These are phyloP conservation scores for Cerceris rybyensis DNA, from an alignment of 2,888 invertebrate genomes.

Conservation along the genomic window DNA sequence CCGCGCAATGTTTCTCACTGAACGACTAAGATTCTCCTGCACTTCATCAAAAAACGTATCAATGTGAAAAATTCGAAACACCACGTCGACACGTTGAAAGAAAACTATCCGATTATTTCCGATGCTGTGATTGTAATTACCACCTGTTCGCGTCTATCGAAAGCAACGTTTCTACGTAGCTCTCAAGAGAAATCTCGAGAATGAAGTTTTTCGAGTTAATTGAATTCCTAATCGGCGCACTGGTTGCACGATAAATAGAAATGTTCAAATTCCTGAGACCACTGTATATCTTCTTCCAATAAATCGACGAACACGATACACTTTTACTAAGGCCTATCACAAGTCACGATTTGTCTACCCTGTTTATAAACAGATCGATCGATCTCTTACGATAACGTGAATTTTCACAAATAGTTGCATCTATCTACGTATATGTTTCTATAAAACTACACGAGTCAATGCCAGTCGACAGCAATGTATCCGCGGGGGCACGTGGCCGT, in stretches of 20 bases:
- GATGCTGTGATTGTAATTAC: slow-evolving; percentile 3
- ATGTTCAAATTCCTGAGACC: not conserved
- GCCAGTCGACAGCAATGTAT: slow-evolving; percentile 42
- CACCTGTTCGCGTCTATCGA: slow-evolving; percentile 49
- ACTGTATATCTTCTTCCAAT: too few relatives aligned
- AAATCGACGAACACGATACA: not conserved
- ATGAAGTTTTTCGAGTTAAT: not conserved
- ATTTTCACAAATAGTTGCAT: not conserved
- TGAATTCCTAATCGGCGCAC: not conserved
- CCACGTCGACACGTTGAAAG: not conserved
- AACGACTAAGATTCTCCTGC: not conserved
- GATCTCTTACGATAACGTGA: not conserved
- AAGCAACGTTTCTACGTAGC: not conserved
- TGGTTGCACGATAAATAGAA: not conserved
- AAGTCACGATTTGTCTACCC: slow-evolving; percentile 3
- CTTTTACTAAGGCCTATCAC: not conserved
- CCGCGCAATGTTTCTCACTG: not conserved
- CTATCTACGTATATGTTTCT: not conserved
- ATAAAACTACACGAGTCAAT: slow-evolving; percentile 23
- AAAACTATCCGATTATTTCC: not conserved
- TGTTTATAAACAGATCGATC: not conserved
- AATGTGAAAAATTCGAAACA: not conserved
- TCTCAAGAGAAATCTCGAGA: not conserved
- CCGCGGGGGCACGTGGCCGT: slow-evolving; percentile 76
- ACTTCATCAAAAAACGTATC: not conserved